Evolutionary conservation across 2,888 invertebrate species (phyloP).

Genomic region (Pheosia gnoma): DNA sequence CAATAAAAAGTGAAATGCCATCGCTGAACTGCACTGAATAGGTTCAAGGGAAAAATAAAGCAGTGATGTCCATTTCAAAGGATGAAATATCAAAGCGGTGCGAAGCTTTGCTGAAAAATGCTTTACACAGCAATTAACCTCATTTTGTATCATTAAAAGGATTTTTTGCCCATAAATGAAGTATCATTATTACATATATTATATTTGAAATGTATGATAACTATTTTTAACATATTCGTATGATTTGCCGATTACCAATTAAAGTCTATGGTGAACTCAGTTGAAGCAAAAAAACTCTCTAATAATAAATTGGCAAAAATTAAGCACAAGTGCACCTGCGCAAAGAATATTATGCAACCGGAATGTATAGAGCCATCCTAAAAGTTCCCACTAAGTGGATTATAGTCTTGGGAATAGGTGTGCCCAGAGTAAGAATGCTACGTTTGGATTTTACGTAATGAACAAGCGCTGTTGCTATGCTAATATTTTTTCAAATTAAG

Average conservation of each 20-base stretch:
- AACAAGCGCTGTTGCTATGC: neutral
- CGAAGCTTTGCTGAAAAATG: slow-evolving; percentile 16
- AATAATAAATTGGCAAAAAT: no score
- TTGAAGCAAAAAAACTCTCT: neutral
- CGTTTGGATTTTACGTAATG: slow-evolving; percentile 2
- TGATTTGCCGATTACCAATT: neutral
- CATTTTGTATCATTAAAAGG: slow-evolving; percentile 28
- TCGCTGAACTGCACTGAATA: neutral
- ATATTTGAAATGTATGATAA: no score
- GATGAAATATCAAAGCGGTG: slow-evolving; percentile 21
- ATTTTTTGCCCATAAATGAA: slow-evolving; percentile 26
- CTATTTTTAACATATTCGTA: no score
- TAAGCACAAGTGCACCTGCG: neutral
- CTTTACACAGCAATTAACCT: slow-evolving; percentile 34
- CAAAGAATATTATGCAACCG: neutral
- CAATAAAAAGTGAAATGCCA: slow-evolving; percentile 11
- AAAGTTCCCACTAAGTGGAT: slow-evolving; percentile 3
- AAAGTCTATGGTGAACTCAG: no score
- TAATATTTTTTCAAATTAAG: neutral
- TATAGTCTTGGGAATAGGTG: neutral
- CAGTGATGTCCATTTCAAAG: slow-evolving; percentile 13
- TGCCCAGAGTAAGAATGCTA: neutral
- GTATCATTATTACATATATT: no score
- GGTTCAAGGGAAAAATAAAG: slow-evolving; percentile 17
- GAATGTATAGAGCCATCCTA: neutral